phyloP scores from a whole-genome alignment of 2,797 vertebrate species.

The Rhabdophis nuchalis region DNA sequence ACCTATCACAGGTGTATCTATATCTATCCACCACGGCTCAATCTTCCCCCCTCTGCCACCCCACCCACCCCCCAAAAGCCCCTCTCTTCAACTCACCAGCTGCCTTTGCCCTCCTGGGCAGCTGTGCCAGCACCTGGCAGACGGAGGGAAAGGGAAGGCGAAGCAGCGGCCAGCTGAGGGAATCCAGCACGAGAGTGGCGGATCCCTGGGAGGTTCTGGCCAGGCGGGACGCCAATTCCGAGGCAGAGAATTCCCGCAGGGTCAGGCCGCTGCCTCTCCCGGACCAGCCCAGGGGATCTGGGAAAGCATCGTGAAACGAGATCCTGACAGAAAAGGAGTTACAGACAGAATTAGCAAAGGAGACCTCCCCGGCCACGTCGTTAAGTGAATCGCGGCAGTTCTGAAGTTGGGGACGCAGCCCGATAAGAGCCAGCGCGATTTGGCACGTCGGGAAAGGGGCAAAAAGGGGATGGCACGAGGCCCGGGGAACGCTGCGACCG shows the following conservation, averaged over 20 bases:
- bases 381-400: too few relatives aligned
- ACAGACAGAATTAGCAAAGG: too few relatives aligned
- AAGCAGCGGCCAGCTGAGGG: constrained; percentile 77
- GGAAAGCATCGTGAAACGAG: constrained; percentile 72
- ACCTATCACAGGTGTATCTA: too few relatives aligned
- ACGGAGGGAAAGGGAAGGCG: constrained; percentile 65
- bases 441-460: too few relatives aligned
- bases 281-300: constrained; percentile 76
- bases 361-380: too few relatives aligned
- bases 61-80: rapidly evolving
- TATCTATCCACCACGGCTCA: too few relatives aligned
- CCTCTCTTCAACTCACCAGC: constrained; percentile 1
- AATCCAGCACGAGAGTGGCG: constrained; percentile 73
- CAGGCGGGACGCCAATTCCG: constrained; percentile 58
- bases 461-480: too few relatives aligned
- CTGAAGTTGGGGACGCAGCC: too few relatives aligned
- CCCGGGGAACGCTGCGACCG: too few relatives aligned
- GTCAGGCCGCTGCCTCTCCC: constrained; percentile 35
- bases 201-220: background rate
- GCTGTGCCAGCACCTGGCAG: constrained; percentile 73
- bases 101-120: constrained; percentile 59
- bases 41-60: too few relatives aligned
- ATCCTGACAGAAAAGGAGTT: constrained; percentile 58
- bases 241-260: constrained; percentile 63
- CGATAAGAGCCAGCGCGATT: too few relatives aligned